These are phyloP conservation scores for Enteromius viviparus DNA, from an alignment of 2,797 vertebrate genomes.

Conservation along the genomic window DNA sequence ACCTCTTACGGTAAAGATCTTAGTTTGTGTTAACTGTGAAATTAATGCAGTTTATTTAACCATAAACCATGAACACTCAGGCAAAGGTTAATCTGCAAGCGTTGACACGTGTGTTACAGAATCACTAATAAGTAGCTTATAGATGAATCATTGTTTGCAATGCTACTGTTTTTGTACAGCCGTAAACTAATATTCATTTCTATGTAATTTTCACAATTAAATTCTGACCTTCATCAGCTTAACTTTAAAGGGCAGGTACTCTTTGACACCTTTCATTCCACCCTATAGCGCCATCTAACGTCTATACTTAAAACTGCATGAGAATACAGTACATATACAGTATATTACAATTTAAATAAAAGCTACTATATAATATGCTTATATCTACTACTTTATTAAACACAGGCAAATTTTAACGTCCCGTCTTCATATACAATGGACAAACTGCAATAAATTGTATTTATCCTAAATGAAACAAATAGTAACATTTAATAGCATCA, in stretches of 20 bases:
- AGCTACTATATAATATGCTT: neutral
- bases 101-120: neutral
- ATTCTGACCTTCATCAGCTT: neutral
- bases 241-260: neutral
- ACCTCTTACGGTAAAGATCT: neutral
- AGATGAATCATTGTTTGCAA: neutral
- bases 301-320: neutral
- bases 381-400: too few species aligned
- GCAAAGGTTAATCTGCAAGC: neutral
- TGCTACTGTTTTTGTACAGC: neutral
- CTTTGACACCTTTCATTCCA: neutral
- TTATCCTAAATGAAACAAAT: too few species aligned
- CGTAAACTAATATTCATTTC: neutral
- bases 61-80: neutral
- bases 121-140: neutral
- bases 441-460: too few species aligned
- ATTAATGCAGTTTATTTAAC: constrained; percentile 2
- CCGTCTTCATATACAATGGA: too few species aligned
- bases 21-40: neutral
- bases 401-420: neutral
- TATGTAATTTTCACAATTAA: neutral
- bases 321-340: too few species aligned
- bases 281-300: constrained; percentile 15
- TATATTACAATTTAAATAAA: neutral
- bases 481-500: too few species aligned